These are phyloP conservation scores for Piprites chloris DNA, from an alignment of 2,113 vertebrate genomes.

Conservation along the genomic window DNA sequence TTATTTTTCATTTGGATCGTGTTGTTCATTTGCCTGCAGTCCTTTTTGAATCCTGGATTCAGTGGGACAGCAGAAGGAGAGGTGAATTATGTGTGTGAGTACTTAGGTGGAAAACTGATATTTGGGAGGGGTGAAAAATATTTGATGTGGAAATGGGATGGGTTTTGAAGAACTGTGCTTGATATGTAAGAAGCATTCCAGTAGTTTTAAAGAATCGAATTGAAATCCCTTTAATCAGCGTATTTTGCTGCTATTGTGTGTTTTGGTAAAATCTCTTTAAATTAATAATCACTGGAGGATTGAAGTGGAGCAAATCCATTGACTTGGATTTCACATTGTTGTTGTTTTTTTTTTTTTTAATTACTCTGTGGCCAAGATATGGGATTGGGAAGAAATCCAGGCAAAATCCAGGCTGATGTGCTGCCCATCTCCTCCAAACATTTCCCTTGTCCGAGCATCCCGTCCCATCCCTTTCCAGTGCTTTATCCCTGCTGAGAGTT, in stretches of 20 bases:
- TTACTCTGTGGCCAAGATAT: fast-evolving
- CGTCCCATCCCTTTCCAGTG: fast-evolving
- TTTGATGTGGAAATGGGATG: not conserved
- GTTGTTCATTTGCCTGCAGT: not conserved
- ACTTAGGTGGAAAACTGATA: not conserved
- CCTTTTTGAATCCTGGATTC: not conserved
- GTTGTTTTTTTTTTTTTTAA: not conserved
- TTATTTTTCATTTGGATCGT: not conserved
- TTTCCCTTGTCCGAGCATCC: fast-evolving
- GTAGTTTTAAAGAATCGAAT: not conserved
- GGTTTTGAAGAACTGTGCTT: not conserved
- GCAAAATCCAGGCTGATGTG: not conserved
- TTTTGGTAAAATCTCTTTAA: fast-evolving
- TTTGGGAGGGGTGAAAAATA: not conserved
- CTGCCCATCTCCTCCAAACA: not conserved
- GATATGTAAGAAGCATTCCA: not conserved
- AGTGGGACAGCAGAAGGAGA: not conserved
- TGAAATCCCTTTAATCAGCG: not conserved
- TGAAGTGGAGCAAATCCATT: not conserved
- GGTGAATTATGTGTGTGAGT: not conserved
- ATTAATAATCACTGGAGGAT: not conserved
- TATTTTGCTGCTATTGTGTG: not conserved
- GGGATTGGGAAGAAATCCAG: not conserved
- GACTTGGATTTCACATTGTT: too few relatives aligned
- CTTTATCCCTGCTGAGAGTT: not conserved